Evolutionary conservation across 2,888 invertebrate genomes (phyloP), one percentile per base, ranked within the genome.

Genomic region (Eupelmus urozonus): DNA sequence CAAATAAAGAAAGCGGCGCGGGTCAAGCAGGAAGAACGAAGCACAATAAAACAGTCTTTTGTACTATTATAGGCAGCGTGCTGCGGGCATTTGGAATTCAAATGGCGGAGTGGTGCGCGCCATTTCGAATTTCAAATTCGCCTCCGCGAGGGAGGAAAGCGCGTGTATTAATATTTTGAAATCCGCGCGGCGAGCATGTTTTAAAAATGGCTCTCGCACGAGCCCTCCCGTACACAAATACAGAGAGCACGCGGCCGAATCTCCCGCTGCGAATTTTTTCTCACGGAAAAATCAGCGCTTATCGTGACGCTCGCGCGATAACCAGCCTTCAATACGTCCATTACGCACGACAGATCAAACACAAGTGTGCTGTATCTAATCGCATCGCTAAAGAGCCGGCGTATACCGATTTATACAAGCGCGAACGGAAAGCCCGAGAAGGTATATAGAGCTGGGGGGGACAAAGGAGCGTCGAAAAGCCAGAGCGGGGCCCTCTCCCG

Each of bases 291-390:
- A n/a, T n/a, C n/a, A 34, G 3, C 34, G 34, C 9, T 34, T 34
- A 34, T 34, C 34, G 34, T 34, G 9, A 34, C 34, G 34, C 34
- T 34, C 57, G 9, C 9, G 13, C 40, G 34, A 40, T 40, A 7
- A 62, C 34, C 29, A 57, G 27, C 2, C 2, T 13, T 16, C 27
- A 5, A 57, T 13, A 11, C 1, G 2, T 25, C 1, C 34, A 60
- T 60, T 34, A 25, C 18, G 34, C 34, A 34, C 18, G 5, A 1
- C 18, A 40, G 18, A 40, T 60, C 40, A 60, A 60, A 60, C 13
- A 60, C 60, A 60, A 60, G 60, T 60, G 60, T 20, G 9, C 40
- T n/a, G 60, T 60, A 60, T 60, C 60, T 60, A 60, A 60, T 60
- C 60, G 20, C 9, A 51, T 20, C 20, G 20, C 20, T n/a, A n/a